These are phyloP conservation scores for Limnothrissa miodon DNA, from an alignment of 2,113 vertebrate species.

Conservation along the genomic window DNA sequence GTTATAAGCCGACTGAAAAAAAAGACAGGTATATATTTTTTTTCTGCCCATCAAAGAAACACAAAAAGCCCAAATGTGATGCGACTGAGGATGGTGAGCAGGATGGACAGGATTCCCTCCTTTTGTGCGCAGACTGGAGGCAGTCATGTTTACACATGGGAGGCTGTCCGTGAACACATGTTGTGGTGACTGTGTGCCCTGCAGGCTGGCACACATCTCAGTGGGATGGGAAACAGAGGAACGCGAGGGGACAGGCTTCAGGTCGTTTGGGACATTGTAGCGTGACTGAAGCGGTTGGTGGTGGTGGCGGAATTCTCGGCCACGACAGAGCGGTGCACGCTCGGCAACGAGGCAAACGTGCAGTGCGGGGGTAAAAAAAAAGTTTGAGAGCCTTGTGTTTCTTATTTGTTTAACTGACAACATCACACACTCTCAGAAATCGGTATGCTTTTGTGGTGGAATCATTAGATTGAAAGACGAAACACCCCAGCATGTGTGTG, in stretches of 20 bases:
- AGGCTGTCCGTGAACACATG: not conserved
- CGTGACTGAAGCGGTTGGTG: not conserved
- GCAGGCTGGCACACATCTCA: not conserved
- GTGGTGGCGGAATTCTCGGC: not conserved
- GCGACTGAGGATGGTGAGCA: not conserved
- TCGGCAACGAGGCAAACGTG: not conserved
- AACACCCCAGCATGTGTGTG: not conserved
- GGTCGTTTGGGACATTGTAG: not conserved
- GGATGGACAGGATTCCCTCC: not conserved
- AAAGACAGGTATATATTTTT: conserved; percentile 8
- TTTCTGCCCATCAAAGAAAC: not conserved
- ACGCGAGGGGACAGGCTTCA: not conserved
- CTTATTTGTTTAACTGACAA: not conserved
- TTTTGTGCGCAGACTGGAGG: not conserved
- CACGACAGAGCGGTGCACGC: not conserved
- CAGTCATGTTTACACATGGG: not conserved
- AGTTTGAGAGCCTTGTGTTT: not conserved
- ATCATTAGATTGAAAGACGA: not conserved
- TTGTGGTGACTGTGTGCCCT: not conserved
- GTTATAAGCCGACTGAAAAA: conserved; percentile 6
- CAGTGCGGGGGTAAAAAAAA: not conserved
- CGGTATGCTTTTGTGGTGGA: not conserved
- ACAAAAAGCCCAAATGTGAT: not conserved
- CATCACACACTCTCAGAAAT: not conserved
- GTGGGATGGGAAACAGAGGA: not conserved